phyloP scores from a whole-genome alignment of 2,888 invertebrate species.

The Monochamus alternatus region DNA sequence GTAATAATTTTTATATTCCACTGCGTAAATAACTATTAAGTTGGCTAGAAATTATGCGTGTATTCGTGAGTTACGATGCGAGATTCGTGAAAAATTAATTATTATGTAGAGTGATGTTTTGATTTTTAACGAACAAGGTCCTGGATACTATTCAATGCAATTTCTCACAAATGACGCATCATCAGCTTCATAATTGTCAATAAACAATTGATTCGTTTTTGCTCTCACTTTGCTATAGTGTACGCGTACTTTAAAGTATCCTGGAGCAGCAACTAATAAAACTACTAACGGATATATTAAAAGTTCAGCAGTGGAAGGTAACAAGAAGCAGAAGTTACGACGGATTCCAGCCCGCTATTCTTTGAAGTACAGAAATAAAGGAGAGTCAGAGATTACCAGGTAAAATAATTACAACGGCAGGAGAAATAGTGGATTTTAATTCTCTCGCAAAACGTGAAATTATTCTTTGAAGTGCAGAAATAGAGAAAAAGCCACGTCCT shows the following conservation, averaged over 20 bases:
- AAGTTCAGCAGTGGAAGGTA: neutral
- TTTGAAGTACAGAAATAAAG: neutral
- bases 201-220: too few relatives aligned
- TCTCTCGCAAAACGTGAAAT: slow-evolving; percentile 31
- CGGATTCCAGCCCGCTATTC: neutral
- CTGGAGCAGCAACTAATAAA: neutral
- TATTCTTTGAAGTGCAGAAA: slow-evolving; percentile 40
- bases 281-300: neutral
- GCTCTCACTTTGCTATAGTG: too few relatives aligned
- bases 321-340: neutral
- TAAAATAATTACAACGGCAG: slow-evolving; percentile 17
- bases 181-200: too few relatives aligned
- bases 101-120: too few relatives aligned
- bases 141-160: too few relatives aligned
- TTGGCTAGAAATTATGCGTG: too few relatives aligned
- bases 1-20: too few relatives aligned
- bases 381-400: neutral
- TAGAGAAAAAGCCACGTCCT: slow-evolving; percentile 38
- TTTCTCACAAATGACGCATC: too few relatives aligned
- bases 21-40: too few relatives aligned
- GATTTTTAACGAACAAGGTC: too few relatives aligned
- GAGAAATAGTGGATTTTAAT: slow-evolving; percentile 22
- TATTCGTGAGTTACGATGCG: too few relatives aligned
- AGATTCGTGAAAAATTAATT: too few relatives aligned
- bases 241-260: neutral